Evolutionary conservation across 1,140 invertebrate species (phyloP), one percentile per base, ranked within the genome.

Genomic region (Marisa cornuarietis): DNA sequence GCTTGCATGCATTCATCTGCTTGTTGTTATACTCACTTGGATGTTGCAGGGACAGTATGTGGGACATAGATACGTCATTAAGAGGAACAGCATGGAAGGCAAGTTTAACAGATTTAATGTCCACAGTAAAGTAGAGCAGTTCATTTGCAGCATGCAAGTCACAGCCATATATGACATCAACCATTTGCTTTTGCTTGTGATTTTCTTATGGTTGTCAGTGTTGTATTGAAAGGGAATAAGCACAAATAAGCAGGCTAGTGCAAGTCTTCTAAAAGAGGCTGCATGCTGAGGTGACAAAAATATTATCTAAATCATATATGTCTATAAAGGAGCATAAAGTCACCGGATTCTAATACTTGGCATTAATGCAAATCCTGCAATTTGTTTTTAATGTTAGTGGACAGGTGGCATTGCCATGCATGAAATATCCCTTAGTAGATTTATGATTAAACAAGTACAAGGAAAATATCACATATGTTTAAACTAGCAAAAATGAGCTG

Each of bases 301-400:
- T 68, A 68, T 11, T 22, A 11, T 1, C 10, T 22, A 68, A 68
- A 68, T 13, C 66, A 68, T 62, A 76, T 22, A 76, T 13, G 62
- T 13, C 61, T 11, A 76, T 22, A 66, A 63, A 68, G 49, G 62
- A 58, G 62, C 31, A 76, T 51, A 76, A 22, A 76, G 75, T 62
- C 14, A 76, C 52, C 9, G 52, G 62, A 22, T 22, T 51, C 8
- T 54, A 22, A 20, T 76, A 20, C 14, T 22, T 9, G 1, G n/a
- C n/a, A n/a, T n/a, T n/a, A 76, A 22, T 63, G 16, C 13, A 24
- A 22, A 14, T 24, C 61, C 7, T 51, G 42, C 20, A 49, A 18
- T 49, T 74, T 3, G 16, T 13, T n/a, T 24, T 49, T 20, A n/a
- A n/a, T 31, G 13, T 31, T 24, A 16, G n/a, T 6, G 14, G 14